These are phyloP conservation scores for Dicentrarchus labrax DNA, from an alignment of 2,113 vertebrate genomes.

Conservation along the genomic window DNA sequence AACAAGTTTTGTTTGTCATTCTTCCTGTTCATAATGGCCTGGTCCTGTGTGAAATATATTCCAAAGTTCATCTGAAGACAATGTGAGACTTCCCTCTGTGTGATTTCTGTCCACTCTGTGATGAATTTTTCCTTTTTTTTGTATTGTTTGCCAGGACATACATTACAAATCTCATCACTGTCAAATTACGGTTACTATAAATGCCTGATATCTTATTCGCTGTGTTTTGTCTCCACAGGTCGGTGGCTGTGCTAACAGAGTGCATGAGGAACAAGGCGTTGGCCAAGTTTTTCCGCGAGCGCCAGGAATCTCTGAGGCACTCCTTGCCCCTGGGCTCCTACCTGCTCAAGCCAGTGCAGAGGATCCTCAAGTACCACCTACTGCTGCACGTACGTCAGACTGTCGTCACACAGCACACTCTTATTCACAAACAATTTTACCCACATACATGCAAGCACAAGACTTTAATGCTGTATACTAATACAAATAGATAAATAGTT, in stretches of 20 bases:
- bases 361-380: slow-evolving; percentile 99
- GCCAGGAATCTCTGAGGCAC: slow-evolving; percentile 94
- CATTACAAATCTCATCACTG: slow-evolving; percentile 17
- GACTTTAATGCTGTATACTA: slow-evolving; percentile 35
- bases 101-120: background rate
- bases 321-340: slow-evolving; percentile 96
- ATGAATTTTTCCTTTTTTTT: background rate
- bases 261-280: slow-evolving; percentile 96
- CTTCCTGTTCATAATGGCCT: no score
- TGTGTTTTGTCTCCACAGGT: slow-evolving; percentile 84
- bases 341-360: slow-evolving; percentile 98
- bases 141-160: background rate
- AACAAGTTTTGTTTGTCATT: no score
- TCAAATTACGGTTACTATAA: slow-evolving; percentile 20
- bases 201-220: slow-evolving; percentile 26
- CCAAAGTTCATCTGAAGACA: background rate
- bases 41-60: background rate
- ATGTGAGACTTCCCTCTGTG: background rate
- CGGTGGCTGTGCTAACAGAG: slow-evolving; percentile 95
- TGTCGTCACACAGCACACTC: background rate
- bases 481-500: slow-evolving; percentile 8
- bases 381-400: slow-evolving; percentile 91
- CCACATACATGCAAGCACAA: slow-evolving; percentile 14
- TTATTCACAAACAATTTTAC: slow-evolving; percentile 9
- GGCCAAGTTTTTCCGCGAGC: slow-evolving; percentile 96